Conservation (phyloP, 2,797 vertebrate species). For the Myoxocephalus aenaeus region DNA sequence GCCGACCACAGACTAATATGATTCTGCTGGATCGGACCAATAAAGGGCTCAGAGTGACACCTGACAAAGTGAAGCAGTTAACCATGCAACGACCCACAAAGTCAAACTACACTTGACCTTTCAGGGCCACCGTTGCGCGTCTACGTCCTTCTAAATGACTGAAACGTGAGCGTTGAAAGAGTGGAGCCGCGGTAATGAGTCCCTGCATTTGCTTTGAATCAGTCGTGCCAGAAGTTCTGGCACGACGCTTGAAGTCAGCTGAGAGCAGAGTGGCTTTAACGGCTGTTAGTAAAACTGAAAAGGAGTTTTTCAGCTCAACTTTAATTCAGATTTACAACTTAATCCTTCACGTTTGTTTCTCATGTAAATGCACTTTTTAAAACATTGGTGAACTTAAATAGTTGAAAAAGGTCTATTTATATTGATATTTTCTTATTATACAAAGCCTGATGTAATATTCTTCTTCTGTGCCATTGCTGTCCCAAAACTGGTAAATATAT, state of each 20-base stretch:
- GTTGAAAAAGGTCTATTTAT: neutral
- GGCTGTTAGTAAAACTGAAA: constrained; percentile 17
- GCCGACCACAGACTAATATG: constrained; percentile 51
- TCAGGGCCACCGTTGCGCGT: neutral
- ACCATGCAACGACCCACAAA: constrained; percentile 14
- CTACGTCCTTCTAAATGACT: neutral
- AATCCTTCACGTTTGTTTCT: neutral
- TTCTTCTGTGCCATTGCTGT: too few relatives aligned
- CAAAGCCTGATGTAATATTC: neutral
- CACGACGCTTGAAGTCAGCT: constrained; percentile 10
- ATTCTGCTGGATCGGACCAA: constrained; percentile 40
- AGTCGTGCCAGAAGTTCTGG: constrained; percentile 16
- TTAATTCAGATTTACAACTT: neutral
- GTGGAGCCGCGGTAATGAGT: constrained; percentile 22
- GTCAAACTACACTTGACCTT: constrained; percentile 2
- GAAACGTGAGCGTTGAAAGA: neutral
- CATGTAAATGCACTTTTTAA: neutral
- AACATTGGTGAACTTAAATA: neutral
- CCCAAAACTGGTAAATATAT: too few relatives aligned
- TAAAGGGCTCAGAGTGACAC: constrained; percentile 42
- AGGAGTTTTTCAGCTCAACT: neutral
- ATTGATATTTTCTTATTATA: neutral
- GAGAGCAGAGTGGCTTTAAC: constrained; percentile 14
- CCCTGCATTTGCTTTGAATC: constrained; percentile 26
- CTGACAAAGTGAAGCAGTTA: constrained; percentile 52